Evolutionary conservation across 2,113 vertebrate genomes (phyloP), one percentile per base, ranked within the genome.

Genomic region (Psilopsiagon aurifrons): DNA sequence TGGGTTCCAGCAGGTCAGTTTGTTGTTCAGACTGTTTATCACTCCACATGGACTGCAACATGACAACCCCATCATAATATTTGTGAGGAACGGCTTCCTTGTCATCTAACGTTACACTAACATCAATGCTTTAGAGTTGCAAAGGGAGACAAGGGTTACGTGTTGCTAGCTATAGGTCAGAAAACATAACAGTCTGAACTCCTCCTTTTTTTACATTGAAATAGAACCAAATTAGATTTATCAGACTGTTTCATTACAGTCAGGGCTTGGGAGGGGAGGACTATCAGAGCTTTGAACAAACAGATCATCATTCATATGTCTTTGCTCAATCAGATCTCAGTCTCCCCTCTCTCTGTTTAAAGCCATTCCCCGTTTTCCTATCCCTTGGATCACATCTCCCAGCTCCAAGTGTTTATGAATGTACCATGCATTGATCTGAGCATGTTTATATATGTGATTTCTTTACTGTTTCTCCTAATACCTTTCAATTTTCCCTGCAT

Each of bases 51-150:
- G 94, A 78, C 54, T 3, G 0, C 57, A 77, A 67, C 47, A 69
- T 59, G 86, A 90, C 73, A 95, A 77, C 63, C 41, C 62, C 88
- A 89, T 80, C 86, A 74, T 60, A 93, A 85, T 85, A 96, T 89
- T 85, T 74, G 83, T 91, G 90, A 93, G 51, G 86, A 79, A 88
- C 83, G 10, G 0, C 85, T 96, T 94, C 93, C 83, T 79, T 52
- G 63, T 68, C 77, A 37, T 62, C 92, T 81, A 46, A 33, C 1
- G 3, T 70, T 83, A 64, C 60, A 28, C 83, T 70, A 88, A 66
- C 35, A 78, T 75, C 83, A 92, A 79, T 2, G 1, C 23, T 94
- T 93, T 55, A 70, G 54, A 52, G 74, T 3, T 83, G 57, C 88
- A 87, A 43, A 46, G 94, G 93, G 83, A 94, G 44, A 63, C 5